phyloP scores from a whole-genome alignment of 2,888 invertebrate species.

The Tromatobia lineatoria region DNA sequence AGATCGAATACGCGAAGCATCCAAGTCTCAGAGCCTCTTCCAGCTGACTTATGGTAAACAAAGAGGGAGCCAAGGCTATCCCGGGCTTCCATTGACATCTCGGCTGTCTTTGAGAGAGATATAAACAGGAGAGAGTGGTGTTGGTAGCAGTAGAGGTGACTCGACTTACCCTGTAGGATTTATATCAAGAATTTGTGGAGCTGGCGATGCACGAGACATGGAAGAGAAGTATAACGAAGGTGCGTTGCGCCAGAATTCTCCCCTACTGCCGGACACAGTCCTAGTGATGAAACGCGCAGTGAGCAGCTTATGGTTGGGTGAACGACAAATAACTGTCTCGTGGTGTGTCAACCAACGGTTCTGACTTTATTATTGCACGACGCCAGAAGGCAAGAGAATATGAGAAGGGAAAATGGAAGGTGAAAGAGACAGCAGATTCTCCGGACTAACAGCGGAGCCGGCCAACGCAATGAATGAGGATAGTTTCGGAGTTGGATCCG shows the following conservation, averaged over 20 bases:
- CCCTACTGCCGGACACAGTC: slow-evolving; percentile 9
- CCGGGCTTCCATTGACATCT: slow-evolving; percentile 18
- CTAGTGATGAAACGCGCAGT: slow-evolving; percentile 1
- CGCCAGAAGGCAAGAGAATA: slow-evolving; percentile 13
- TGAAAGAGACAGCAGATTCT: slow-evolving; percentile 20
- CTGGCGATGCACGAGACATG: neutral
- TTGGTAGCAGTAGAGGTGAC: slow-evolving; percentile 24
- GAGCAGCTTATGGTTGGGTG: slow-evolving; percentile 22
- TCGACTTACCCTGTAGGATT: slow-evolving; percentile 42
- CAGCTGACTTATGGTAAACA: slow-evolving; percentile 47
- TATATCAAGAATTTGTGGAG: slow-evolving; percentile 38
- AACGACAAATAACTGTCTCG: slow-evolving; percentile 25
- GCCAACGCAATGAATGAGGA: slow-evolving; percentile 42
- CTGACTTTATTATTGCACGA: slow-evolving; percentile 35
- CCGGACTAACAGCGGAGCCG: slow-evolving; percentile 12
- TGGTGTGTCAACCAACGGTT: slow-evolving; percentile 32
- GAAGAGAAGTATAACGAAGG: neutral
- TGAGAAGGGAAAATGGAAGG: slow-evolving; percentile 9
- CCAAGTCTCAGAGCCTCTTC: slow-evolving; percentile 18
- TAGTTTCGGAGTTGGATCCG: slow-evolving; percentile 43
- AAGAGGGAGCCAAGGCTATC: slow-evolving; percentile 32
- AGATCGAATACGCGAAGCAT: slow-evolving; percentile 23
- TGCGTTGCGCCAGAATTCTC: slow-evolving; percentile 29
- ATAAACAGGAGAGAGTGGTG: slow-evolving; percentile 6
- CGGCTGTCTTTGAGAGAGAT: slow-evolving; percentile 17